A percentile compares a stretch with the other conserved stretches of the same genome.
phyloP scores from a whole-genome alignment of 2,113 vertebrate genomes.

The Ochotona curzoniae region DNA sequence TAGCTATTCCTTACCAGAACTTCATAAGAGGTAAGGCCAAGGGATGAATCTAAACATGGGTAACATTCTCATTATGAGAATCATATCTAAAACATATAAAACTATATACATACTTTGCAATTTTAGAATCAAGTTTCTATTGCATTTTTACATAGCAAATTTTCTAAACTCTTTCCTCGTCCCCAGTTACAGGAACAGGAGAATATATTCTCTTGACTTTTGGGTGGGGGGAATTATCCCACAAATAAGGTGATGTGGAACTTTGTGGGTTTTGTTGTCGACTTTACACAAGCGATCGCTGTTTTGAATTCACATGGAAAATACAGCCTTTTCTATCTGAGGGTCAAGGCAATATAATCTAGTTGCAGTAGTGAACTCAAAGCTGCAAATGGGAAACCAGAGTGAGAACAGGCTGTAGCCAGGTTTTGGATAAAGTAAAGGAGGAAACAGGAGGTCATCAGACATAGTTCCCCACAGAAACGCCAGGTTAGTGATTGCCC shows the following conservation, averaged over 20 bases:
- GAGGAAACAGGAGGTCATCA: no score
- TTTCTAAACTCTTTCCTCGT: not conserved
- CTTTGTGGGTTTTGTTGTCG: not conserved
- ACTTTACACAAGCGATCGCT: not conserved
- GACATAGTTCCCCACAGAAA: no score
- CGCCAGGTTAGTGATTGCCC: no score
- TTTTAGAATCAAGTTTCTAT: not conserved
- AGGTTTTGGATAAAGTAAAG: not conserved
- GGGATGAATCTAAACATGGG: conserved; percentile 46
- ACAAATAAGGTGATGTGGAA: not conserved
- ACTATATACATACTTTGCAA: not conserved
- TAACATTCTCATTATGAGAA: not conserved
- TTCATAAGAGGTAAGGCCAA: conserved; percentile 47
- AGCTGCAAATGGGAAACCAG: not conserved
- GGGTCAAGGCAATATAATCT: not conserved
- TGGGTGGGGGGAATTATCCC: not conserved
- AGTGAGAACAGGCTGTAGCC: not conserved
- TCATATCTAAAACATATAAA: not conserved
- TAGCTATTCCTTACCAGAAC: conserved; percentile 51
- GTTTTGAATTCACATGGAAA: not conserved
- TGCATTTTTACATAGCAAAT: not conserved
- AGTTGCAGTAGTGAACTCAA: not conserved
- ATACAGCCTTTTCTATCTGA: not conserved
- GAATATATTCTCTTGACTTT: not conserved
- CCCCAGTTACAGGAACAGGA: not conserved